These are phyloP conservation scores for Dolichopus griseipennis DNA, from an alignment of 2,888 invertebrate genomes.

Conservation along the genomic window DNA sequence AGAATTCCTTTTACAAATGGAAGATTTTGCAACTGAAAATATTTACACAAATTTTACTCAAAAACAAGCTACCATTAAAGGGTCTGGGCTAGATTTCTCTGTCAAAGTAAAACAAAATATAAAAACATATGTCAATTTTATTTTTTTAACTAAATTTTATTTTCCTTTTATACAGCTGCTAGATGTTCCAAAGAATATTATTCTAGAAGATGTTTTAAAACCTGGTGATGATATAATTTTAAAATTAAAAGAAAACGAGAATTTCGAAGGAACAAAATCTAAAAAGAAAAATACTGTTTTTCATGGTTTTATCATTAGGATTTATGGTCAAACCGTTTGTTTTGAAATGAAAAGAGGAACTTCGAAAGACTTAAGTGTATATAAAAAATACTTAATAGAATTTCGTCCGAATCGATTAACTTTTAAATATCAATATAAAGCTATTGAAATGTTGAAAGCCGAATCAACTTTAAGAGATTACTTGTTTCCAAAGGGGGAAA, in stretches of 20 bases:
- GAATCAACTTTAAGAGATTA: background rate
- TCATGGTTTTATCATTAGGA: background rate
- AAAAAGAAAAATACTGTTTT: background rate
- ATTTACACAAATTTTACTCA: background rate
- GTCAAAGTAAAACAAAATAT: background rate
- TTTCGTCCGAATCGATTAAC: conserved; percentile 31
- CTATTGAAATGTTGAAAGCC: conserved; percentile 20
- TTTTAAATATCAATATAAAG: conserved; percentile 33
- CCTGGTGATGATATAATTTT: background rate
- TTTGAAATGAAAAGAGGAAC: background rate
- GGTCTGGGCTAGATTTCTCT: background rate
- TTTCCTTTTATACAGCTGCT: background rate
- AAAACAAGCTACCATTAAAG: background rate
- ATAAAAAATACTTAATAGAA: conserved; percentile 22
- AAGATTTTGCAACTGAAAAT: background rate
- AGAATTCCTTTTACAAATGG: background rate
- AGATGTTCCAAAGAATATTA: background rate
- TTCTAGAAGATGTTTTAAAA: background rate
- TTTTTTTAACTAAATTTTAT: too few relatives aligned
- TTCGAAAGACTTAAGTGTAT: background rate
- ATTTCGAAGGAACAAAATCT: background rate
- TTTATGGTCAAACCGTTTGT: background rate
- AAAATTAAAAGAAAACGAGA: background rate
- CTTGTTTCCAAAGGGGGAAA: background rate
- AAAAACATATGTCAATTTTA: too few relatives aligned